A percentile compares a stretch with the other conserved stretches of the same genome.
Evolutionary conservation across 2,113 vertebrate species (phyloP).

Genomic region (Tachysurus vachellii): DNA sequence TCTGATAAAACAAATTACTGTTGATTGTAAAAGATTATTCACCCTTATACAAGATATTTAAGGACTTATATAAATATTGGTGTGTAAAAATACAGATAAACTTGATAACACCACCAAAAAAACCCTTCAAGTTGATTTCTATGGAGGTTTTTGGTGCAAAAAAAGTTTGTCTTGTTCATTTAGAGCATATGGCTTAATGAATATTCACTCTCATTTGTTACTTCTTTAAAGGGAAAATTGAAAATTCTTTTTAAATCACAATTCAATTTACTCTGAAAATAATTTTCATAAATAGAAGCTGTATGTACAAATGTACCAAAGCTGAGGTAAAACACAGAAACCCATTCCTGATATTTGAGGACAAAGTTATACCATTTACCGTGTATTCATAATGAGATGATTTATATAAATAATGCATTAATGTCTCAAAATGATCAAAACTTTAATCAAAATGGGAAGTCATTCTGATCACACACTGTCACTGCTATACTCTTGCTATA

Average conservation of each 20-base stretch:
- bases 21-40: background rate
- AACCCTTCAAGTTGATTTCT: background rate
- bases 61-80: too few relatives aligned
- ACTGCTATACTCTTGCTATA: too few relatives aligned
- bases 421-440: background rate
- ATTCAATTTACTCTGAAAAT: too few relatives aligned
- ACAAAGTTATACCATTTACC: background rate
- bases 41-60: background rate
- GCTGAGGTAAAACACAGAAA: background rate
- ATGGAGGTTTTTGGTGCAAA: background rate
- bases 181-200: too few relatives aligned
- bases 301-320: too few relatives aligned
- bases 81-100: background rate
- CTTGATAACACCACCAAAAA: background rate
- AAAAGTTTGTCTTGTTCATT: background rate
- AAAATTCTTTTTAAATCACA: too few relatives aligned
- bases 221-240: too few relatives aligned
- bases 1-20: background rate
- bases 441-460: too few relatives aligned
- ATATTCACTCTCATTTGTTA: too few relatives aligned
- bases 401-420: background rate
- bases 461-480: too few relatives aligned
- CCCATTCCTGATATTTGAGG: background rate
- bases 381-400: background rate
- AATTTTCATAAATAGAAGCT: too few relatives aligned